A percentile compares a stretch with the other conserved stretches of the same genome.
Conservation (phyloP, 2,888 invertebrate genomes). For the Stratiomys singularior region DNA sequence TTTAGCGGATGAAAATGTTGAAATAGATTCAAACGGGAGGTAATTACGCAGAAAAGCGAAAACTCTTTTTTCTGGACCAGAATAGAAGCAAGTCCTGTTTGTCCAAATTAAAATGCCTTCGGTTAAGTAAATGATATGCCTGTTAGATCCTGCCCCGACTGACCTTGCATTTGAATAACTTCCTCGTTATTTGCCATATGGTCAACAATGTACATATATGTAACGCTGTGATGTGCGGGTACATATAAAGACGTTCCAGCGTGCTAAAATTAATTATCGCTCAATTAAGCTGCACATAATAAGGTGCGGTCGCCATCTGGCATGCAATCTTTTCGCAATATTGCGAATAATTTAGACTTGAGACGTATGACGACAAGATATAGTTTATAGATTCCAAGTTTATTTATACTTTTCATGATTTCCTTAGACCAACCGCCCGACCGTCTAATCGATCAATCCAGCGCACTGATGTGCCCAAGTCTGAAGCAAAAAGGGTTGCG, state of each 20-base stretch:
- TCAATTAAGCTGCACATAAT: neutral
- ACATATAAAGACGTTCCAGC: no score
- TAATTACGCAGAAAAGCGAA: no score
- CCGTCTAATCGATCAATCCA: conserved; percentile 5
- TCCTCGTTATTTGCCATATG: no score
- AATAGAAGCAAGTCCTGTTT: no score
- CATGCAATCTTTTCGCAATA: conserved; percentile 2
- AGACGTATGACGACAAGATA: conserved; percentile 21
- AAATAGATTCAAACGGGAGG: neutral
- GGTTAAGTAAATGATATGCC: no score
- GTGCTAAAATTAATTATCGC: neutral
- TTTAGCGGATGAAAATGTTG: neutral
- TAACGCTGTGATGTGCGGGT: no score
- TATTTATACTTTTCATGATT: conserved; percentile 27
- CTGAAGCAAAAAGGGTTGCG: conserved; percentile 6
- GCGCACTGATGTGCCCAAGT: conserved; percentile 25
- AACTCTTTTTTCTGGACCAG: no score
- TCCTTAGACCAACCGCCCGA: neutral
- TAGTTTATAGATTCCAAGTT: conserved; percentile 28
- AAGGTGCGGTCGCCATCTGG: conserved; percentile 23
- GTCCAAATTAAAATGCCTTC: no score
- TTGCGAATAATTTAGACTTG: neutral
- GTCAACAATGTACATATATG: no score
- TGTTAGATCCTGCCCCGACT: no score
- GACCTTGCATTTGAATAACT: no score